Evolutionary conservation across 2,888 invertebrate species (phyloP), one percentile per base, ranked within the genome.

Genomic region (Leucophenga maculata): DNA sequence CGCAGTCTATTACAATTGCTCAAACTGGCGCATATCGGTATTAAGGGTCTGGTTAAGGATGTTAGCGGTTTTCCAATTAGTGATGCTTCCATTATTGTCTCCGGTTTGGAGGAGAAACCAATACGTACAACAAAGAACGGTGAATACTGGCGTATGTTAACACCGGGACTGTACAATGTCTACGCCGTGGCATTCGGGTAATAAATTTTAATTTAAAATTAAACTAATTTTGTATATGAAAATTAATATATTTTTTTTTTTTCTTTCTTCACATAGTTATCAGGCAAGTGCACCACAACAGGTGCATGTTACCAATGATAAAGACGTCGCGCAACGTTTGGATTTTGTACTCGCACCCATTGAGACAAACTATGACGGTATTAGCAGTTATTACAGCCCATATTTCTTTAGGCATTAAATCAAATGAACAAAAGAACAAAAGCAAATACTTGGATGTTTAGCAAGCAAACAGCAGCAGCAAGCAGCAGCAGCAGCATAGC

Each of bases 61-160:
- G 81, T 79, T 64, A 88, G 85, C 72, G 88, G 89, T 54, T 88
- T 86, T 82, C 88, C 86, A 46, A 86, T 87, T 74, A 85, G 90
- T 86, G 92, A 93, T 83, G 98, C 96, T 0, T 91, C 91, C 74
- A 91, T 99, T 59, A 88, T 90, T 31, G 93, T 99, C 1, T 90
- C 91, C 54, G 94, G 94, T 0, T 93, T 97, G 70, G 89, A 92
- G 77, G 90, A 93, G 64, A 97, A 98, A 86, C 92, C 93, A 67
- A 91, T 99, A 13, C 91, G 91, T 1, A 94, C 95, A 0, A 94
- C 95, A 0, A 90, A 90, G 54, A 90, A 92, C 20, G 99, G 99
- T 6, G 97, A 98, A 87, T 99, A 93, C 89, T 99, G 99, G 98
- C 91, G 99, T 71, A 90, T 99, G 64, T 90, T 99, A 32, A 89